A percentile compares a stretch with the other conserved stretches of the same genome.
phyloP scores from a whole-genome alignment of 2,888 invertebrate species.

The Parasteatoda lunata region DNA sequence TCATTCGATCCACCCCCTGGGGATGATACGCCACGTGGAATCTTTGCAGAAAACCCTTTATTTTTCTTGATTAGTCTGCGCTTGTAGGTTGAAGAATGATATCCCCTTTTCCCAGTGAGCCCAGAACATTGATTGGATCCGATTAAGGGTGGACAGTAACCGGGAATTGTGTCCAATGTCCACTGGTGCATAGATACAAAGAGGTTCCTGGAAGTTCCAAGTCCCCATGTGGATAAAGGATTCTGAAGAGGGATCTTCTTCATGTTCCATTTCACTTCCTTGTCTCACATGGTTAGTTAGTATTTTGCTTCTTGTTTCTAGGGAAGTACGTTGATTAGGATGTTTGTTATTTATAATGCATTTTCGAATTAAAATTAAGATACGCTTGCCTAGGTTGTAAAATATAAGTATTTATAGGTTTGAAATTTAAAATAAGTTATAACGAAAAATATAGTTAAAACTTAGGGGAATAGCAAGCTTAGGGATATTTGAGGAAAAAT shows the following conservation, averaged over 20 bases:
- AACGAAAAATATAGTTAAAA: no score
- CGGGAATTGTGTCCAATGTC: constrained; percentile 47
- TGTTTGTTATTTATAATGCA: no score
- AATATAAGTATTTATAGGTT: no score
- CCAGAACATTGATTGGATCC: constrained; percentile 52
- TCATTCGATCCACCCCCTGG: constrained; percentile 30
- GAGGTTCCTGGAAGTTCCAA: not conserved
- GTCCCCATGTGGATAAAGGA: not conserved
- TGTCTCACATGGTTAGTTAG: no score
- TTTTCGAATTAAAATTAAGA: no score
- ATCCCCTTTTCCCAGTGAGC: not conserved
- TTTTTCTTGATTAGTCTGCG: constrained; percentile 42
- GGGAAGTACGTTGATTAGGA: no score
- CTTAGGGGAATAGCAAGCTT: no score
- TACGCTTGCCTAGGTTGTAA: no score
- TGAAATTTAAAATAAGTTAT: no score
- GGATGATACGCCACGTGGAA: not conserved
- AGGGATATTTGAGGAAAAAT: no score
- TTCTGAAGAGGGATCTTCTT: not conserved
- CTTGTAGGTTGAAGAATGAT: constrained; percentile 24
- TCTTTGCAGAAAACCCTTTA: constrained; percentile 2
- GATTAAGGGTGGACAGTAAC: constrained; percentile 30
- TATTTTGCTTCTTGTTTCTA: no score
- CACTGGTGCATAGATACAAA: constrained; percentile 11
- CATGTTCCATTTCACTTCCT: not conserved